These are phyloP conservation scores for Dendropsophus ebraccatus DNA, from an alignment of 2,113 vertebrate genomes.

Conservation along the genomic window DNA sequence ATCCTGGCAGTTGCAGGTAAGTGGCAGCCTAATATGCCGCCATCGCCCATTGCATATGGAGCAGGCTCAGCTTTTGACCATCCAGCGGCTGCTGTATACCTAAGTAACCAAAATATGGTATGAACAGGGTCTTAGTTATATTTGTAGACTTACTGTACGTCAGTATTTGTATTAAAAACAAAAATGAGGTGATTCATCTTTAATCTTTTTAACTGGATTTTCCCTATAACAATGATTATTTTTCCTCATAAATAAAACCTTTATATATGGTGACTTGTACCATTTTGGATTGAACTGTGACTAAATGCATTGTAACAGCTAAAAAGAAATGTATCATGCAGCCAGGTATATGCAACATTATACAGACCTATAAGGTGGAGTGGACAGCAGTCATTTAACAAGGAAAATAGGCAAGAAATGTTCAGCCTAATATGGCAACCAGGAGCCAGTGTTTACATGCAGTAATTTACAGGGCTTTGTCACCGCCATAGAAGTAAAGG, in stretches of 20 bases:
- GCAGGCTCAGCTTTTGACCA: too few relatives aligned
- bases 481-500: constrained; percentile 22
- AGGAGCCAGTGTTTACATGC: constrained; percentile 43
- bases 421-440: constrained; percentile 54
- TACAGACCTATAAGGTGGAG: constrained; percentile 38
- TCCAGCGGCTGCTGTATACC: too few relatives aligned
- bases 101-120: too few relatives aligned
- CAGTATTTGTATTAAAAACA: too few relatives aligned
- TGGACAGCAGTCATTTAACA: constrained; percentile 4
- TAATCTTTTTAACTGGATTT: too few relatives aligned
- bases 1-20: too few relatives aligned
- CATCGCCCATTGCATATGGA: too few relatives aligned
- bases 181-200: too few relatives aligned
- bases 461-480: constrained; percentile 40
- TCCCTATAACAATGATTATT: neutral
- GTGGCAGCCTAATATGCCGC: too few relatives aligned
- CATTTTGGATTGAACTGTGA: neutral
- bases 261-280: neutral
- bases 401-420: neutral
- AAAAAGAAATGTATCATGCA: neutral
- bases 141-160: too few relatives aligned
- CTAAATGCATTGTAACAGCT: neutral
- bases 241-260: neutral
- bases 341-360: neutral
- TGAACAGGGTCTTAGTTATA: too few relatives aligned